phyloP scores from a whole-genome alignment of 2,888 invertebrate genomes.

The Pyrochroa serraticornis region DNA sequence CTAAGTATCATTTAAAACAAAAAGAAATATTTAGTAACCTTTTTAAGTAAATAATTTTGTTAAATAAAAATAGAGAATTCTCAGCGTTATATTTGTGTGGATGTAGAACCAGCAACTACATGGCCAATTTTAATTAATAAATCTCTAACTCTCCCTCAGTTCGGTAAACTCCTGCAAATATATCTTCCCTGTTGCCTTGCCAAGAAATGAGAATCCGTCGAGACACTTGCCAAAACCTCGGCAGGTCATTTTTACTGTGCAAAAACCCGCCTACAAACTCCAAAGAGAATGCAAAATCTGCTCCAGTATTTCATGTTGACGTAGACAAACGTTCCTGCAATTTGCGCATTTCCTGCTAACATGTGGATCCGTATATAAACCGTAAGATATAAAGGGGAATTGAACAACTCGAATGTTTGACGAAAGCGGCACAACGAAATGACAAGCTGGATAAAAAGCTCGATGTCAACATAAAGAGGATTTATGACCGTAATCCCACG shows the following conservation, averaged over 20 bases:
- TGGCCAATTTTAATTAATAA: too few relatives aligned
- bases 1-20: too few relatives aligned
- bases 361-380: constrained; percentile 37
- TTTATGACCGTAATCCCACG: constrained; percentile 36
- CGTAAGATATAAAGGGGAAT: constrained; percentile 31
- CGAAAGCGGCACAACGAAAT: constrained; percentile 33
- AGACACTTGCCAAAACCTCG: constrained; percentile 38
- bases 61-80: too few relatives aligned
- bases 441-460: constrained; percentile 37
- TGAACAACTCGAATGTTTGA: constrained; percentile 31
- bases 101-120: too few relatives aligned
- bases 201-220: constrained; percentile 36
- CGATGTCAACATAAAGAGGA: constrained; percentile 40
- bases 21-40: too few relatives aligned
- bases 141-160: too few relatives aligned
- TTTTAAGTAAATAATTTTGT: too few relatives aligned
- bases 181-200: constrained; percentile 13
- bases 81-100: too few relatives aligned
- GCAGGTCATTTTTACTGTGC: constrained; percentile 35
- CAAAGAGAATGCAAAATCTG: constrained; percentile 44
- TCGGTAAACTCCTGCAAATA: too few relatives aligned
- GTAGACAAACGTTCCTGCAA: constrained; percentile 42
- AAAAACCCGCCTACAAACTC: constrained; percentile 34
- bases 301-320: constrained; percentile 43
- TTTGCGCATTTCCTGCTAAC: constrained; percentile 45